Percentiles rank a stretch among this genome's conserved stretches.
phyloP scores from a whole-genome alignment of 1,140 invertebrate genomes.

The Pollicipes pollicipes region DNA sequence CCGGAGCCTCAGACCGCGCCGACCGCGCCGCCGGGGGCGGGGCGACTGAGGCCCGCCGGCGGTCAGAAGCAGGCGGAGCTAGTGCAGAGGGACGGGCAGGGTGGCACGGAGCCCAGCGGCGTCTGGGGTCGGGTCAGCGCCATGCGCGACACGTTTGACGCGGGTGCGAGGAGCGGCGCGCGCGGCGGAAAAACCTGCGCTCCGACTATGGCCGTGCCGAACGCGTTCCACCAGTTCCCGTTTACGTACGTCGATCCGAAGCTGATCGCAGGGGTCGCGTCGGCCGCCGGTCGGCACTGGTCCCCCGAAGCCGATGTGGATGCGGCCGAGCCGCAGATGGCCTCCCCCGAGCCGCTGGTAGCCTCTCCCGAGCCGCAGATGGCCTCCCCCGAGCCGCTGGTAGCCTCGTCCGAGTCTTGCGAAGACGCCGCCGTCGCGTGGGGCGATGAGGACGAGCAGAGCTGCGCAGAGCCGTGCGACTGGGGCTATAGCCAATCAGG shows the following conservation, averaged over 20 bases:
- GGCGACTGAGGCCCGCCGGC: too few species aligned
- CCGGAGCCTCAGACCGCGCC: too few species aligned
- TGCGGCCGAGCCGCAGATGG: too few species aligned
- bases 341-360: background rate
- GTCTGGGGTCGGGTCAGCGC: background rate
- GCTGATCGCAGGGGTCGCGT: too few species aligned
- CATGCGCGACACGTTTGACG: background rate
- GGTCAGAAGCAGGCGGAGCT: background rate
- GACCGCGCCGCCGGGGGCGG: too few species aligned
- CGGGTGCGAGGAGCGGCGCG: too few species aligned
- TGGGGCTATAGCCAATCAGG: background rate
- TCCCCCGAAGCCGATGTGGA: too few species aligned
- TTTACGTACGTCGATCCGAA: background rate
- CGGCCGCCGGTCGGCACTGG: too few species aligned
- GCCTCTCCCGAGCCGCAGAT: background rate
- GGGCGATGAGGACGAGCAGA: background rate
- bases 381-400: background rate
- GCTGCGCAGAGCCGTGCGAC: background rate
- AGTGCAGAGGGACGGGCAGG: background rate
- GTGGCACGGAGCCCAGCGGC: background rate
- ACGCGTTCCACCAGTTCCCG: background rate
- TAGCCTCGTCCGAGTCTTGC: too few species aligned
- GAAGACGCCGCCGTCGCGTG: too few species aligned
- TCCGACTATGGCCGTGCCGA: background rate
- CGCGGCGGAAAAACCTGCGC: background rate